Evolutionary conservation across 2,113 vertebrate genomes (phyloP).

Genomic region (Brachyhypopomus gauderio): DNA sequence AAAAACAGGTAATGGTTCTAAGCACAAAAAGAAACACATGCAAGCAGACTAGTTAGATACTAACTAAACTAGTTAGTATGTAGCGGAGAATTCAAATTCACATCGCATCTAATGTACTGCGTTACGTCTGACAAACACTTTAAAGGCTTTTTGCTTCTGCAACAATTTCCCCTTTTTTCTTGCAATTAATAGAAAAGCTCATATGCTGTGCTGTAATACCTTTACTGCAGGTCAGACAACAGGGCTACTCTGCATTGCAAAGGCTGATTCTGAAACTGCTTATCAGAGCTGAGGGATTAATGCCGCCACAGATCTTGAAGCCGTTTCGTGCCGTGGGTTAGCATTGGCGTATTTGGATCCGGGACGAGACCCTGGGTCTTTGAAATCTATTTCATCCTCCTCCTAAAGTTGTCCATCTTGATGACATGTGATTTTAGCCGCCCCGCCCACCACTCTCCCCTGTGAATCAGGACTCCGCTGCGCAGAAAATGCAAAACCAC

Average conservation of each 20-base stretch:
- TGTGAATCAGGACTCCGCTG: slow-evolving; percentile 74
- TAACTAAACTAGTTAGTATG: background rate
- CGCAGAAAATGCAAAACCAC: slow-evolving; percentile 82
- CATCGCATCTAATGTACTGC: too few species aligned
- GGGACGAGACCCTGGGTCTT: slow-evolving; percentile 73
- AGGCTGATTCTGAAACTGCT: slow-evolving; percentile 10
- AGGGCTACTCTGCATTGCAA: background rate
- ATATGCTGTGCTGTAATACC: too few species aligned
- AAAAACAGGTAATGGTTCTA: too few species aligned
- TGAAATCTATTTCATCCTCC: slow-evolving; percentile 86
- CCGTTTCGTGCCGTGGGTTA: slow-evolving; percentile 33
- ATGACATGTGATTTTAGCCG: slow-evolving; percentile 83
- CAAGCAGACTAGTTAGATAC: background rate
- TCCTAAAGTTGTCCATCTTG: slow-evolving; percentile 86
- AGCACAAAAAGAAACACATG: background rate
- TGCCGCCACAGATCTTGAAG: slow-evolving; percentile 12
- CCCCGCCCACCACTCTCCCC: slow-evolving; percentile 29
- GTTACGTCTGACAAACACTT: too few species aligned
- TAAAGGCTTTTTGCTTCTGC: too few species aligned
- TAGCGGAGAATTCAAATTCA: too few species aligned
- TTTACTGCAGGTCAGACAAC: background rate
- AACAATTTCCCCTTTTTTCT: too few species aligned
- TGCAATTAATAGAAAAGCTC: too few species aligned
- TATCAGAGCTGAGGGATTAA: slow-evolving; percentile 34
- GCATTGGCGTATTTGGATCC: slow-evolving; percentile 33